Conservation (phyloP, 2,113 vertebrate genomes). For the Oryzias melastigma region DNA sequence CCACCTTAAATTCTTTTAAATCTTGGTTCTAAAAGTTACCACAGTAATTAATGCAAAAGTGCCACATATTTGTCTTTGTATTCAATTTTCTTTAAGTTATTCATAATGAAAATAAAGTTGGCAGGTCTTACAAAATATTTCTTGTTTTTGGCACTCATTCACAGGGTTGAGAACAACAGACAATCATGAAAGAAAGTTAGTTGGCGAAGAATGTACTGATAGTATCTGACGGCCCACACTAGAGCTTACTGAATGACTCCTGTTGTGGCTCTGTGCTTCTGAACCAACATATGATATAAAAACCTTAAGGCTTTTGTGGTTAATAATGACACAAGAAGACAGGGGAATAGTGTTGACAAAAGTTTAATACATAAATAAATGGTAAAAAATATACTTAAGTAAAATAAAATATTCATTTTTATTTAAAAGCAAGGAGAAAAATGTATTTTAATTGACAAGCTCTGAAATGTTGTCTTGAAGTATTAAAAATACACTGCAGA, state of each 20-base stretch:
- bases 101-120: too few relatives aligned
- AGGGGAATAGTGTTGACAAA: slow-evolving; percentile 16
- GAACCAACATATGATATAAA: slow-evolving; percentile 4
- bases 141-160: slow-evolving; percentile 1
- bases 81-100: neutral
- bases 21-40: too few relatives aligned
- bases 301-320: neutral
- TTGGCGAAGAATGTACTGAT: slow-evolving; percentile 58
- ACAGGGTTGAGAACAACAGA: slow-evolving; percentile 35
- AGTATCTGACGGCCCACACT: slow-evolving; percentile 49
- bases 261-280: slow-evolving; percentile 8
- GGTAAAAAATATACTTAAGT: slow-evolving; percentile 21
- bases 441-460: slow-evolving; percentile 23
- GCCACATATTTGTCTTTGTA: neutral
- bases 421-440: slow-evolving; percentile 10
- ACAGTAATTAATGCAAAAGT: neutral
- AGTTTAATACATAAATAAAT: slow-evolving; percentile 51
- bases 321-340: neutral
- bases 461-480: slow-evolving; percentile 4
- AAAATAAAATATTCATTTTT: slow-evolving; percentile 26
- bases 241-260: slow-evolving; percentile 31
- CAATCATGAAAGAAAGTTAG: slow-evolving; percentile 44
- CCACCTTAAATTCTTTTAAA: too few relatives aligned
- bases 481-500: slow-evolving; percentile 4
- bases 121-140: too few relatives aligned